These are phyloP conservation scores for Saccostrea glomerata DNA, from an alignment of 1,140 invertebrate genomes.

Conservation along the genomic window DNA sequence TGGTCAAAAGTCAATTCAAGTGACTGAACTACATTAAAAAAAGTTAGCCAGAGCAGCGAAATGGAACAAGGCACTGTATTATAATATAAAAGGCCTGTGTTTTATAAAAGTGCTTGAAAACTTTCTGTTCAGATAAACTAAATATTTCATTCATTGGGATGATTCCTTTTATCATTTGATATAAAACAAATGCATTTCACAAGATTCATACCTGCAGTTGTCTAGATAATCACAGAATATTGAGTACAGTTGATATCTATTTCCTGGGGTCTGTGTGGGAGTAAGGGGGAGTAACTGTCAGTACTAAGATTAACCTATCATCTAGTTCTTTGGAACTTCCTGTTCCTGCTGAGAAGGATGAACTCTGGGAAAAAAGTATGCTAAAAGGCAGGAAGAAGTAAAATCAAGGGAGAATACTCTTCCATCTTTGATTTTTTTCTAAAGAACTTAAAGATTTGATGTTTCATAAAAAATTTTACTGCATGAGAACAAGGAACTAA, in stretches of 20 bases:
- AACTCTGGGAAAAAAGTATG: background rate
- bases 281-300: conserved; percentile 6
- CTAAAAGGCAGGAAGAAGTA: too few relatives aligned
- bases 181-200: background rate
- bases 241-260: background rate
- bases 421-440: background rate
- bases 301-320: background rate
- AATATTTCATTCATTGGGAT: background rate
- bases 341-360: conserved; percentile 12
- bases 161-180: background rate
- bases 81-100: too few relatives aligned
- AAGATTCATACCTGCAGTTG: background rate
- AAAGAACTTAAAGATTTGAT: background rate
- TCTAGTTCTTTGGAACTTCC: background rate
- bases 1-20: too few relatives aligned
- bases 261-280: background rate
- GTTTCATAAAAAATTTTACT: too few relatives aligned
- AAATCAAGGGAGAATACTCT: background rate
- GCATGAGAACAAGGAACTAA: too few relatives aligned
- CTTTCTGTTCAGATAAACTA: too few relatives aligned
- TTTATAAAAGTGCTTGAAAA: too few relatives aligned
- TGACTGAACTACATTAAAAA: too few relatives aligned
- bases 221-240: background rate
- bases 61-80: too few relatives aligned
- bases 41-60: too few relatives aligned